Conservation (phyloP, 1,140 invertebrate species). For the Diorhabda elongata region DNA sequence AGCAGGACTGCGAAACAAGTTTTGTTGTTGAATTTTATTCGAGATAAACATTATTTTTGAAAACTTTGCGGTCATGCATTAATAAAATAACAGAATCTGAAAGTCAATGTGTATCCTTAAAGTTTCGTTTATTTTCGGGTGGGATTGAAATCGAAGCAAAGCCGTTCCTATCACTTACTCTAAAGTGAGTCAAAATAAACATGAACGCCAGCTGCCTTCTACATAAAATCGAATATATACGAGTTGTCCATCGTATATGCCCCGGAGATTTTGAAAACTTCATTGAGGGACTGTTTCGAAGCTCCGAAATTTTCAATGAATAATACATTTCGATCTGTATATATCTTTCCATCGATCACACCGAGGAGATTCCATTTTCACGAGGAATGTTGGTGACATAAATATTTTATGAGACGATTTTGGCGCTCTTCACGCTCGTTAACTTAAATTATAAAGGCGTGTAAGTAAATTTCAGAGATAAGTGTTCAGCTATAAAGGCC, state of each 20-base stretch:
- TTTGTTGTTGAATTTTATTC: too few relatives aligned
- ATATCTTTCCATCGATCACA: not conserved
- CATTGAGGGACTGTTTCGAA: not conserved
- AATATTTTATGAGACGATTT: not conserved
- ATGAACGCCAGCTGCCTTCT: not conserved
- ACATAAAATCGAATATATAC: not conserved
- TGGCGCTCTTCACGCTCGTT: conserved; percentile 1
- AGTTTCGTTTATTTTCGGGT: not conserved
- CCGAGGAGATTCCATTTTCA: not conserved
- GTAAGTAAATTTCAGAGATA: not conserved
- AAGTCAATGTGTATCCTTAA: too few relatives aligned
- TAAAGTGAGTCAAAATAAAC: not conserved
- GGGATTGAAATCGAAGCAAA: not conserved
- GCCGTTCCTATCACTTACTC: not conserved
- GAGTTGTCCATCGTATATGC: not conserved
- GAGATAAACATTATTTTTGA: too few relatives aligned
- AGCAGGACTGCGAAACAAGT: too few relatives aligned
- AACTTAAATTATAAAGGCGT: conserved; percentile 1
- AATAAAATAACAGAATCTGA: too few relatives aligned
- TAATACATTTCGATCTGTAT: not conserved
- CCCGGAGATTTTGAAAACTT: not conserved
- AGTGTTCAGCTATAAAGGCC: not conserved
- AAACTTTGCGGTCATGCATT: too few relatives aligned
- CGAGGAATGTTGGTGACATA: not conserved
- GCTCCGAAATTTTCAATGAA: not conserved